Evolutionary conservation across 2,113 vertebrate genomes (phyloP).

Genomic region (Coryphaenoides rupestris): DNA sequence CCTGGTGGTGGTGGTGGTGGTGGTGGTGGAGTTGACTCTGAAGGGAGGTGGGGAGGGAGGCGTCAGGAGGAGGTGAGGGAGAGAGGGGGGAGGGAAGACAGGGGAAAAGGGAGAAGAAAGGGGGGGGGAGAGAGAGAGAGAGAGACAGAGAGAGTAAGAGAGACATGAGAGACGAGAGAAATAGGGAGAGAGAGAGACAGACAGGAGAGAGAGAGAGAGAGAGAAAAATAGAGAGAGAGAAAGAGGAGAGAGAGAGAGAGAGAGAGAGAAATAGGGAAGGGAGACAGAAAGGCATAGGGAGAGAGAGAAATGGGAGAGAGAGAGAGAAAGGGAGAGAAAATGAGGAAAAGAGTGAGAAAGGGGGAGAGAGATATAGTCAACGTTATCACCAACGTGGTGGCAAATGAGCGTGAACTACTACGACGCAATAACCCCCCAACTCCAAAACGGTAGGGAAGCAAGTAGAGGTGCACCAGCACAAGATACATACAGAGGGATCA

Average conservation of each 20-base stretch:
- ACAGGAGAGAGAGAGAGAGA: not conserved
- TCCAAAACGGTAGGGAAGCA: too few species aligned
- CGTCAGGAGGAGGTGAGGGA: not conserved
- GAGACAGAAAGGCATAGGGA: not conserved
- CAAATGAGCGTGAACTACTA: too few species aligned
- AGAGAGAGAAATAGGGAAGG: not conserved
- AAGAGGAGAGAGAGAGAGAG: constrained; percentile 1
- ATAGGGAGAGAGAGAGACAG: not conserved
- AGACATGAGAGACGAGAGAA: not conserved
- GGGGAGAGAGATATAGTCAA: not conserved
- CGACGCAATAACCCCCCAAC: too few species aligned
- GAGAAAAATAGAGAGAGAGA: constrained; percentile 2
- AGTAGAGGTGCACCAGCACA: too few species aligned
- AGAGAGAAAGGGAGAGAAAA: too few species aligned
- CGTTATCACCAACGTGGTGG: not conserved
- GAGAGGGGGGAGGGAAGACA: not conserved
- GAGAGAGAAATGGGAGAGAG: too few species aligned
- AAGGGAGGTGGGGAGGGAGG: constrained; percentile 29
- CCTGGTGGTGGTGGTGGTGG: constrained; percentile 50
- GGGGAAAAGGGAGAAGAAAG: constrained; percentile 3
- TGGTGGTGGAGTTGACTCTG: constrained; percentile 50
- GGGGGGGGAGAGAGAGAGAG: not conserved
- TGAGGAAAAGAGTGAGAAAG: too few species aligned
- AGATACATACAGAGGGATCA: too few species aligned
- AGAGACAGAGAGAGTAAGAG: not conserved